Base-by-base conservation (phyloP, 2,113 vertebrate genomes). In the Oostethus manadensis region DNA sequence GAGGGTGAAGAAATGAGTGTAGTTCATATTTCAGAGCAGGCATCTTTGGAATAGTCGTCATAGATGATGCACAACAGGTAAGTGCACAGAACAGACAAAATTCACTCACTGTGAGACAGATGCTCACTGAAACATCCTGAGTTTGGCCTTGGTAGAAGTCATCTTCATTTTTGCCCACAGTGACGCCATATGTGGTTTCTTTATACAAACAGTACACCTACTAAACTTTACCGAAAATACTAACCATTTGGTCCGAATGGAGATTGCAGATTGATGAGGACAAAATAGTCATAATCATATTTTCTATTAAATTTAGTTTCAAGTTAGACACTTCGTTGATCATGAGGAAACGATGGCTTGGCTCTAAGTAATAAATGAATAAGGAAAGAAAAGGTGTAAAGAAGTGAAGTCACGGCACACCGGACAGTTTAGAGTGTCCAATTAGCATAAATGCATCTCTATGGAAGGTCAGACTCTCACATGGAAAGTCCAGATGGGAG, bases 111-210 rank as follows among this genome's bases (percentile, higher is more conserved):
- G 46, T 46, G 50, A 59, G 67, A 50, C 61, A 58, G 65, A 61
- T 33, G 29, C 29, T 33, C 29, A 33, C 29, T 50, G 50, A 68
- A 62, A 53, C 47, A 0, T 65, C 53, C 55, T 23, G 58, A 56
- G 47, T 63, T 46, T 54, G 56, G 63, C 73, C 63, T 82, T 63
- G 66, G 53, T 50, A 33, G 68, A 67, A 57, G 78, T 68, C 63
- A 40, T 38, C 47, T 48, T 23, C 1, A 40, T 66, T 60, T 51
- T 35, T 49, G 40, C 50, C 43, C 51, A 66, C 44, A 45, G 35
- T 45, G 45, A 40, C 53, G 46, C 15, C 63, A 51, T 59, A 0
- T 61, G 64, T 64, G 74, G 59, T 60, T 22, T 65, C 29, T 60
- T 58, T 70, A 71, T 47, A 3, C 23, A 33, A 33, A 68, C 38